A percentile compares a stretch with the other conserved stretches of the same genome.
Evolutionary conservation across 1,140 invertebrate genomes (phyloP).

Genomic region (Leptoteleia sp.): DNA sequence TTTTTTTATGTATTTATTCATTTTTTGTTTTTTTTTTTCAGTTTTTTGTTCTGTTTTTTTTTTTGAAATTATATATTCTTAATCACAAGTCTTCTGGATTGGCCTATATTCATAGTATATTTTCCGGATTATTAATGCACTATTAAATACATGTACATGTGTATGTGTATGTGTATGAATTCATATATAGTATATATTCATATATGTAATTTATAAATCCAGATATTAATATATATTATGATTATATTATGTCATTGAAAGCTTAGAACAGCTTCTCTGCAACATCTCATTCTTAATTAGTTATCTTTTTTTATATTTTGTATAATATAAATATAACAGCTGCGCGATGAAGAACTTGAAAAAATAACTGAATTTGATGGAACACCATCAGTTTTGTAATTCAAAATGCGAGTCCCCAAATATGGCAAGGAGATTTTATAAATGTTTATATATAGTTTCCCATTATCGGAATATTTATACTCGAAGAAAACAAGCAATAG

Average conservation of each 20-base stretch:
- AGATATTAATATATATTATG: too few species aligned
- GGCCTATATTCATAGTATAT: conserved; percentile 16
- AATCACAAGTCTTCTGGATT: conserved; percentile 14
- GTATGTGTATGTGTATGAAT: conserved; percentile 17
- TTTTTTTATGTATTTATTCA: too few species aligned
- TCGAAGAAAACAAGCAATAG: too few species aligned
- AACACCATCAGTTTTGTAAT: conserved; percentile 22
- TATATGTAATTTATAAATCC: too few species aligned
- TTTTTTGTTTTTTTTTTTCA: too few species aligned
- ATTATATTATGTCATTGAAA: conserved; percentile 35
- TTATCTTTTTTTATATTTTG: neutral
- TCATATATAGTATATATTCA: too few species aligned
- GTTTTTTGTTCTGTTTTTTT: too few species aligned
- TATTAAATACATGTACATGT: conserved; percentile 32
- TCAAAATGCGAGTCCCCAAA: conserved; percentile 45
- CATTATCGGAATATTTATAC: conserved; percentile 3
- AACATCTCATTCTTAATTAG: conserved; percentile 9
- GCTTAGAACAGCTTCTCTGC: conserved; percentile 59
- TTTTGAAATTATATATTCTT: conserved; percentile 56
- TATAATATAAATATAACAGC: conserved; percentile 35
- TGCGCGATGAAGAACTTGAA: conserved; percentile 45
- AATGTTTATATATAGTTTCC: conserved; percentile 16
- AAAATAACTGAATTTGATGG: conserved; percentile 54
- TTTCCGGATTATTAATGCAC: conserved; percentile 10
- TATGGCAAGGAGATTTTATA: conserved; percentile 34